These are phyloP conservation scores for Gisinianus flammeolus DNA, from an alignment of 2,888 invertebrate species.

Conservation along the genomic window DNA sequence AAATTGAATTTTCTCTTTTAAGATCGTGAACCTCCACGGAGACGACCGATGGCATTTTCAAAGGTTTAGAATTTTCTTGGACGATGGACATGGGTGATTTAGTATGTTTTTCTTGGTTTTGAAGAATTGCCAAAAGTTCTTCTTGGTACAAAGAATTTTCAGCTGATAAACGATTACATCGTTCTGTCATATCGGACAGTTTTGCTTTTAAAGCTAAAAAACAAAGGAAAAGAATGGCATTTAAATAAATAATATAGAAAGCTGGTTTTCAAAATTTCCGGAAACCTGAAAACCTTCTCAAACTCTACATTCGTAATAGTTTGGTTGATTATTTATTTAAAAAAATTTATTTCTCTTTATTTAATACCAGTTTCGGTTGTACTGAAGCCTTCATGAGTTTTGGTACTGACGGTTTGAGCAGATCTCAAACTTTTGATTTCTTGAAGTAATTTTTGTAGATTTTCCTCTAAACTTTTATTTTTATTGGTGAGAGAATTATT, in stretches of 20 bases:
- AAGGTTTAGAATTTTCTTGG: background rate
- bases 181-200: slow-evolving; percentile 20
- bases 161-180: slow-evolving; percentile 24
- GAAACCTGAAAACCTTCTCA: too few species aligned
- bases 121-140: background rate
- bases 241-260: slow-evolving; percentile 10
- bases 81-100: background rate
- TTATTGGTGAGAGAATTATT: background rate
- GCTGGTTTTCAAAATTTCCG: too few species aligned
- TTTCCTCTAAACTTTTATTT: slow-evolving; percentile 33
- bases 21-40: slow-evolving; percentile 41
- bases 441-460: slow-evolving; percentile 25
- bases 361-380: slow-evolving; percentile 29
- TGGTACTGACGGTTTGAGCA: background rate
- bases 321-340: too few species aligned
- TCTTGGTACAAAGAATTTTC: slow-evolving; percentile 25
- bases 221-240: background rate
- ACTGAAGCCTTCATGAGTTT: background rate
- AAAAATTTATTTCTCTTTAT: too few species aligned
- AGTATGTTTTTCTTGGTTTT: slow-evolving; percentile 11
- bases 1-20: slow-evolving; percentile 29
- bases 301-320: too few species aligned
- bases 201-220: slow-evolving; percentile 28
- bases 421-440: slow-evolving; percentile 29
- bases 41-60: slow-evolving; percentile 32